Evolutionary conservation across 2,113 vertebrate species (phyloP).

Genomic region (Platichthys flesus): DNA sequence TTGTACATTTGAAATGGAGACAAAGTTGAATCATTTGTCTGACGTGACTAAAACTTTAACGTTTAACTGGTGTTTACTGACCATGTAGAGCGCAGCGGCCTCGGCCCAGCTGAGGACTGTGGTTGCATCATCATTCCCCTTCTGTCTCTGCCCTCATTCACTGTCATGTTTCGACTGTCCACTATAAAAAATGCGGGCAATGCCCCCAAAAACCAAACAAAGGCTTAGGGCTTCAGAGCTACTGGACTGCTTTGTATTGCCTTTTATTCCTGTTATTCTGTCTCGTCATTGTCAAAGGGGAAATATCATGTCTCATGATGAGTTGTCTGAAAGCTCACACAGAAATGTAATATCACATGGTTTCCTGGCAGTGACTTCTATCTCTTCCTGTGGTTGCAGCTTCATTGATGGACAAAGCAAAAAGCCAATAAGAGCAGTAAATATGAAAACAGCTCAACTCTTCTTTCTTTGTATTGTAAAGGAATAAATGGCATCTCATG

Average conservation of each 20-base stretch:
- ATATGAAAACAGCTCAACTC: slow-evolving; percentile 23
- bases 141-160: neutral
- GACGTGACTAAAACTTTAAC: too few species aligned
- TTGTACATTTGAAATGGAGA: too few species aligned
- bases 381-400: neutral
- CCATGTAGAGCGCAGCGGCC: neutral
- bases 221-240: neutral
- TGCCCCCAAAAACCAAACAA: neutral
- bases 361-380: slow-evolving; percentile 36
- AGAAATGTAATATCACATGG: slow-evolving; percentile 15
- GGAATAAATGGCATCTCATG: slow-evolving; percentile 29
- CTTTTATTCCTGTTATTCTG: slow-evolving; percentile 4
- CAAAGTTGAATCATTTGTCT: too few species aligned
- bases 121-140: neutral
- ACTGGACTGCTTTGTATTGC: too few species aligned
- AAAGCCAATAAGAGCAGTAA: slow-evolving; percentile 4
- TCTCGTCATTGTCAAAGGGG: slow-evolving; percentile 7
- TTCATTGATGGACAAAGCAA: slow-evolving; percentile 12
- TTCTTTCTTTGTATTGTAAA: neutral
- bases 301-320: slow-evolving; percentile 4
- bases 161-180: neutral
- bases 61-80: too few species aligned
- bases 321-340: slow-evolving; percentile 6
- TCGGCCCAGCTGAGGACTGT: neutral
- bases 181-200: neutral